Conservation (phyloP, 2,113 vertebrate species). For the Stigmatopora argus region DNA sequence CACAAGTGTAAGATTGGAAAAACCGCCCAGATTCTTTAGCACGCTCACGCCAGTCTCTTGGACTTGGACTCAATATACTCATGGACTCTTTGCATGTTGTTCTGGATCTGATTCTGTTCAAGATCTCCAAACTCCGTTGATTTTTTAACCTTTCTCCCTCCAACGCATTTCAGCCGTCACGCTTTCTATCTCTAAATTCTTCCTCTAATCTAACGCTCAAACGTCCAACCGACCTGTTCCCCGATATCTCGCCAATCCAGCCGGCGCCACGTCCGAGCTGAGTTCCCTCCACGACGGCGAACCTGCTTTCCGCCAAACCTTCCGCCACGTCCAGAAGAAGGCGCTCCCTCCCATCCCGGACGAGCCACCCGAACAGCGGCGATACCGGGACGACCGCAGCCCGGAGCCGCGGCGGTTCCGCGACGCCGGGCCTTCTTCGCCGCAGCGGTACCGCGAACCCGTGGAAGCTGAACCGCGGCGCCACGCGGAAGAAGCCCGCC, state of each 20-base stretch:
- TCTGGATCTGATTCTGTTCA: slow-evolving; percentile 7
- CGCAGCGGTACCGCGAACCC: slow-evolving; percentile 29
- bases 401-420: slow-evolving; percentile 35
- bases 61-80: slow-evolving; percentile 16
- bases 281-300: slow-evolving; percentile 90
- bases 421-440: slow-evolving; percentile 35
- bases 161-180: neutral
- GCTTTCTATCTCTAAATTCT: neutral
- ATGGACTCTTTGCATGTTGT: slow-evolving; percentile 20
- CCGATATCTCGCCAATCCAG: slow-evolving; percentile 53
- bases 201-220: neutral
- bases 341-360: slow-evolving; percentile 80
- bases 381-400: slow-evolving; percentile 54
- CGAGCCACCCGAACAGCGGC: slow-evolving; percentile 72
- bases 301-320: slow-evolving; percentile 77
- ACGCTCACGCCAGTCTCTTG: slow-evolving; percentile 13
- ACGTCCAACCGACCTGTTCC: neutral
- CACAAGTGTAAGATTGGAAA: slow-evolving; percentile 61
- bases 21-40: neutral
- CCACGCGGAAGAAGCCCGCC: slow-evolving; percentile 23
- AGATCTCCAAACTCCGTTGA: too few relatives aligned
- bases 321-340: slow-evolving; percentile 79
- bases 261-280: slow-evolving; percentile 87
- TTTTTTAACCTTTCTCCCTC: neutral
- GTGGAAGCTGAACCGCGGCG: slow-evolving; percentile 18